These are phyloP conservation scores for Lepisosteus oculatus DNA, from an alignment of 2,113 vertebrate species.

Conservation along the genomic window DNA sequence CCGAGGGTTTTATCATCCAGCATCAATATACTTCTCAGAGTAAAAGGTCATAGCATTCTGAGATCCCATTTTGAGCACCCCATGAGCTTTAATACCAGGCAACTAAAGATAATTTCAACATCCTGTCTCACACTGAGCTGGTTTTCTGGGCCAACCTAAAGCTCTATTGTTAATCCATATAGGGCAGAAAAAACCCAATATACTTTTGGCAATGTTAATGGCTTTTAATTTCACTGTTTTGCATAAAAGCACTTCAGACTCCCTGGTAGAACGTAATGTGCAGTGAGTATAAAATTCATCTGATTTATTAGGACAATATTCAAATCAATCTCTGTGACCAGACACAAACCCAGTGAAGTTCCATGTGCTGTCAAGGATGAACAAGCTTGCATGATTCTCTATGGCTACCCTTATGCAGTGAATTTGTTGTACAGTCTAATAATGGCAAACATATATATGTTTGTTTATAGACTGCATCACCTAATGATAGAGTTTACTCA, in stretches of 20 bases:
- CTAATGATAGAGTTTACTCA: no score
- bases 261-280: not conserved
- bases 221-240: not conserved
- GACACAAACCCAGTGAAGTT: not conserved
- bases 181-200: not conserved
- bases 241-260: not conserved
- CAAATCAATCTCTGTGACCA: not conserved
- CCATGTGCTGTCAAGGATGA: no score
- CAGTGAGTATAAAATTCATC: not conserved
- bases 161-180: constrained; percentile 17
- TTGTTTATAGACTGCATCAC: no score
- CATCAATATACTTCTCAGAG: constrained; percentile 25
- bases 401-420: no score
- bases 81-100: constrained; percentile 18
- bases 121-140: constrained; percentile 13
- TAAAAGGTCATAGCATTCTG: constrained; percentile 15
- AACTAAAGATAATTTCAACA: constrained; percentile 23
- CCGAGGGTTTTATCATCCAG: constrained; percentile 17
- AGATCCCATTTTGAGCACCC: constrained; percentile 22
- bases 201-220: not conserved
- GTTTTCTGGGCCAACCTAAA: constrained; percentile 1
- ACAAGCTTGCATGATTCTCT: no score
- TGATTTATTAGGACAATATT: not conserved
- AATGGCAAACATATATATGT: no score
- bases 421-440: no score